phyloP scores from a whole-genome alignment of 2,888 invertebrate genomes.

The Sminthurinus aureus region DNA sequence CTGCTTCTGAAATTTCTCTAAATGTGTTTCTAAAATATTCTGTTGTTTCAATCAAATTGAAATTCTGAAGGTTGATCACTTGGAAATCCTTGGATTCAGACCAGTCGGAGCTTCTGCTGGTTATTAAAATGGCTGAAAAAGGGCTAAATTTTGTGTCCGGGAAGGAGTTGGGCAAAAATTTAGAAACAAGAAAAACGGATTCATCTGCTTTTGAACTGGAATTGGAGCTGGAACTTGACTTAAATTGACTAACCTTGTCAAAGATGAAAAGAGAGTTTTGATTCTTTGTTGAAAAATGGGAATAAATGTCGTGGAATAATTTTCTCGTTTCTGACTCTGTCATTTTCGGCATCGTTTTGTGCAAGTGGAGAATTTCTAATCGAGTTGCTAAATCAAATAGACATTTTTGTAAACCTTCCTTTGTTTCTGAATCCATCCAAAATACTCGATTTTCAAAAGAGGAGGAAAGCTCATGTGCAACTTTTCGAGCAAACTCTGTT shows the following conservation, averaged over 20 bases:
- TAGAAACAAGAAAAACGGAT: too few relatives aligned
- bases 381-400: neutral
- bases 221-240: too few relatives aligned
- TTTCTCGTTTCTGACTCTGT: neutral
- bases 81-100: neutral
- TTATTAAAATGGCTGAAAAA: neutral
- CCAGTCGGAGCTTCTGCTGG: neutral
- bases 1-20: too few relatives aligned
- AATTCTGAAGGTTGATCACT: neutral
- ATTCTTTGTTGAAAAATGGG: neutral
- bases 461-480: neutral
- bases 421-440: neutral
- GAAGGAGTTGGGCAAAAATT: too few relatives aligned
- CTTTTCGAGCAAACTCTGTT: neutral
- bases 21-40: neutral
- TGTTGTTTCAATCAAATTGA: neutral
- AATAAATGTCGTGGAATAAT: neutral
- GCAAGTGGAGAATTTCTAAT: neutral
- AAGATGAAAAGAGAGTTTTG: neutral
- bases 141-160: too few relatives aligned
- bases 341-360: neutral
- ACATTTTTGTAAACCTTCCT: neutral
- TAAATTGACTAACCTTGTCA: neutral
- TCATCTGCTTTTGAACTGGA: too few relatives aligned
- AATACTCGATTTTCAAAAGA: neutral